These are phyloP conservation scores for Cephus runcator DNA, from an alignment of 2,888 invertebrate genomes.

Conservation along the genomic window DNA sequence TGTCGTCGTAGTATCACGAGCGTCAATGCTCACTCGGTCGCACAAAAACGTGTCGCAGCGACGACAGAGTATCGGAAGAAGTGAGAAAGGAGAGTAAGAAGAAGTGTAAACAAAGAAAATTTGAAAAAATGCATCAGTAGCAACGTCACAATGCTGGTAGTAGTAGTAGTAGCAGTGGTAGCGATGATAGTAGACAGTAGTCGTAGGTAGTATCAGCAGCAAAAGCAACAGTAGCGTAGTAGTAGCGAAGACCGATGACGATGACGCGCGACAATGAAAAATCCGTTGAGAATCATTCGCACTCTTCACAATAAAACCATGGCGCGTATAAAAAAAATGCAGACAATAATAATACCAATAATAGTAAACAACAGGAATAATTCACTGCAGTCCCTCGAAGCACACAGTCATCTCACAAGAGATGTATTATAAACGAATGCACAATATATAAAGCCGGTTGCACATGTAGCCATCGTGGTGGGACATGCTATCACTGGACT, in stretches of 20 bases:
- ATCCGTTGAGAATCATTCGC: neutral
- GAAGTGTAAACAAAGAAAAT: neutral
- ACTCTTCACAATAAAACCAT: constrained; percentile 7
- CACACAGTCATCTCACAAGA: neutral
- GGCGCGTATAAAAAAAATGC: neutral
- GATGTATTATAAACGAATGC: neutral
- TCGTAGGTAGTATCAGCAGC: neutral
- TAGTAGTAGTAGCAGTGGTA: neutral
- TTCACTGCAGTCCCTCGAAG: constrained; percentile 3
- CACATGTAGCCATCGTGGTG: neutral
- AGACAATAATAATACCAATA: neutral
- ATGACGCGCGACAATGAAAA: neutral
- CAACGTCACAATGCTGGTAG: neutral
- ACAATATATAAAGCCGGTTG: neutral
- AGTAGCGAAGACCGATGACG: neutral
- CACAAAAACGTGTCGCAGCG: neutral
- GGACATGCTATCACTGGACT: neutral
- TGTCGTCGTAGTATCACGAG: neutral
- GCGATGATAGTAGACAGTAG: neutral
- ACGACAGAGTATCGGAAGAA: neutral
- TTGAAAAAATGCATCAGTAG: neutral
- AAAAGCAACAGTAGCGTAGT: neutral
- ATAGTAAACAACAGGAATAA: neutral
- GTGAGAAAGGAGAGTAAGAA: neutral
- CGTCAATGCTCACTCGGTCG: neutral